Evolutionary conservation across 2,888 invertebrate genomes (phyloP).

Genomic region (Oscheius myriophilus): DNA sequence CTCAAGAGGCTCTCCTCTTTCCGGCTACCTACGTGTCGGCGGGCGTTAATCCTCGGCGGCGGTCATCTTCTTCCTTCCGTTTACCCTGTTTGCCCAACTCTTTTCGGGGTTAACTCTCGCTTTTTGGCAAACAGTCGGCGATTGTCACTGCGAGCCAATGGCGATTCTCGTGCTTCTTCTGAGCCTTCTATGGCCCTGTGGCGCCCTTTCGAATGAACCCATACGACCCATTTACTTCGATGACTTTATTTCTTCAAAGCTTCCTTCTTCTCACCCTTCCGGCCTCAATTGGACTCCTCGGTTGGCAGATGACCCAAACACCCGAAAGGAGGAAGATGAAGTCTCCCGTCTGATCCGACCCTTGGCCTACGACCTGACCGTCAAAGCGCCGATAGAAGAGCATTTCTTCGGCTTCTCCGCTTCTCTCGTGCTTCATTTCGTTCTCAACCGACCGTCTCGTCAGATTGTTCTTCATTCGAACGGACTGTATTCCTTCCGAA

Average conservation of each 20-base stretch:
- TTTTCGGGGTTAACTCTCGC: conserved; percentile 26
- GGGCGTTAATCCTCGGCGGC: conserved; percentile 11
- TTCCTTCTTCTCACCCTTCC: not conserved
- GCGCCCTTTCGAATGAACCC: not conserved
- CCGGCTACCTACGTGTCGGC: conserved; percentile 18
- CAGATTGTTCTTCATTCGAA: conserved; percentile 45
- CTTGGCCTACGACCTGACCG: conserved; percentile 44
- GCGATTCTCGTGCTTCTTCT: conserved; percentile 12
- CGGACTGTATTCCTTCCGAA: conserved; percentile 46
- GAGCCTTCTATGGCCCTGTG: not conserved
- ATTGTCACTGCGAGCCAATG: conserved; percentile 27
- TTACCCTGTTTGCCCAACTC: conserved; percentile 21
- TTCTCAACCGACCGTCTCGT: conserved; percentile 31
- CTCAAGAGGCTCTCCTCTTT: conserved; percentile 22
- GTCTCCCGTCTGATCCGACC: conserved; percentile 30
- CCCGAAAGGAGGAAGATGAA: not conserved
- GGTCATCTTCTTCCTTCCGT: conserved; percentile 21
- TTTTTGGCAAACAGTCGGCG: conserved; percentile 20
- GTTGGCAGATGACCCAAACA: not conserved
- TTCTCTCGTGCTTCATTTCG: conserved; percentile 48
- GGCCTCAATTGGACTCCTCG: conserved; percentile 12
- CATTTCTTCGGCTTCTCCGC: conserved; percentile 42
- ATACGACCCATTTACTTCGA: conserved; percentile 2
- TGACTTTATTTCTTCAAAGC: not conserved
- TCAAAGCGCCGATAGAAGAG: conserved; percentile 44